phyloP scores from a whole-genome alignment of 2,888 invertebrate genomes.

The Lasioglossum lativentre region DNA sequence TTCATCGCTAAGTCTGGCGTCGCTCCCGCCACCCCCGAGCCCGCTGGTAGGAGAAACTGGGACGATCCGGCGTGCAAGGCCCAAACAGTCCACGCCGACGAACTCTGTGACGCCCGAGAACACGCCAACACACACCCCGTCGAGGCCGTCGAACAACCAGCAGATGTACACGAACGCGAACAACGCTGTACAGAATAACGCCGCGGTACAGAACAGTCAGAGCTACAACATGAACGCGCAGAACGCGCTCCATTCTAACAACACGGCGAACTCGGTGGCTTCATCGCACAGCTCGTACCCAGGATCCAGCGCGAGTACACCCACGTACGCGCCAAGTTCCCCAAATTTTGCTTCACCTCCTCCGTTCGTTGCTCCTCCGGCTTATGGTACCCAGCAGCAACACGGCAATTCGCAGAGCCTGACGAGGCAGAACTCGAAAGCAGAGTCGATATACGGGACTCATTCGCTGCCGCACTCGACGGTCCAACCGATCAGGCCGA shows the following conservation, averaged over 20 bases:
- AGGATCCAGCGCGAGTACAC: constrained; percentile 79
- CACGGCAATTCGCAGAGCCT: constrained; percentile 71
- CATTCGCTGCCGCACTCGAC: constrained; percentile 62
- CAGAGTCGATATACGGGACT: constrained; percentile 76
- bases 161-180: constrained; percentile 74
- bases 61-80: constrained; percentile 84
- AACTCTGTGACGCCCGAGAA: constrained; percentile 83
- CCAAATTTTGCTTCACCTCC: constrained; percentile 76
- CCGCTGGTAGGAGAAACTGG: constrained; percentile 85
- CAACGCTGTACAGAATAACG: constrained; percentile 81
- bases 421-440: constrained; percentile 77
- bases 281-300: constrained; percentile 81
- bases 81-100: constrained; percentile 81
- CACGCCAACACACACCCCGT: constrained; percentile 85
- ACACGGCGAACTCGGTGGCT: constrained; percentile 71
- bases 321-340: constrained; percentile 78
- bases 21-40: constrained; percentile 91
- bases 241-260: constrained; percentile 61
- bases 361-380: constrained; percentile 76
- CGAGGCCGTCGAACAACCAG: constrained; percentile 75
- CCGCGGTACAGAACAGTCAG: constrained; percentile 75
- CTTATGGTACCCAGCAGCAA: constrained; percentile 77
- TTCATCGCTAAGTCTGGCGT: constrained; percentile 89
- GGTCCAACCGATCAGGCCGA: constrained; percentile 76
- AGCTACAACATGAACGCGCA: constrained; percentile 61